These are phyloP conservation scores for Ctenosaura bakeri DNA, from an alignment of 2,797 vertebrate genomes.

Conservation along the genomic window DNA sequence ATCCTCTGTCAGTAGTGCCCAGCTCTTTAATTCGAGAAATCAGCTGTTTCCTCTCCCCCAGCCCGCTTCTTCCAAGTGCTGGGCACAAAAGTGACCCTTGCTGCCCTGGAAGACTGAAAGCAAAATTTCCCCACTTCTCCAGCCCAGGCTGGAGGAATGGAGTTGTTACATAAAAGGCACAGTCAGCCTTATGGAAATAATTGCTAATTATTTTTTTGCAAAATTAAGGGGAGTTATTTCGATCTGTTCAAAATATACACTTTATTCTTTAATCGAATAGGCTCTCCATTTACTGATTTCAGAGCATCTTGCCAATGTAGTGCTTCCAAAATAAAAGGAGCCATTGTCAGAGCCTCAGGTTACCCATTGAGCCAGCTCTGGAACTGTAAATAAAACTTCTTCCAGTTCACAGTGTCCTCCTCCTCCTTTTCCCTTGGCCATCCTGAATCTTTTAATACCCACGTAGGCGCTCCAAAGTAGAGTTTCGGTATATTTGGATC, in stretches of 20 bases:
- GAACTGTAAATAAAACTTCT: constrained; percentile 17
- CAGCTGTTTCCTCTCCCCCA: neutral
- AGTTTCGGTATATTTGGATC: neutral
- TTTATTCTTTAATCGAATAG: neutral
- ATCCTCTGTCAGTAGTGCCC: neutral
- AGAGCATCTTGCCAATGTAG: neutral
- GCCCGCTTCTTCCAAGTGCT: neutral
- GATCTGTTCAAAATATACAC: neutral
- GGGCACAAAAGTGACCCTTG: neutral
- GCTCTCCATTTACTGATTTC: neutral
- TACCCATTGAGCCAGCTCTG: neutral
- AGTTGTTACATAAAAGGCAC: neutral
- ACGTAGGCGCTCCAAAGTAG: neutral
- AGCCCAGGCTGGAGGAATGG: neutral
- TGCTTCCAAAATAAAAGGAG: constrained; percentile 9
- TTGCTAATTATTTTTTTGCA: neutral
- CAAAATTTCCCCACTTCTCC: neutral
- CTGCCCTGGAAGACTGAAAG: neutral
- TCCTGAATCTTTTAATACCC: constrained; percentile 1
- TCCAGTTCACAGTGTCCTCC: neutral
- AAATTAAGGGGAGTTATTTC: neutral
- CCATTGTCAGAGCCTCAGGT: neutral
- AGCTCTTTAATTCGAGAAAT: neutral
- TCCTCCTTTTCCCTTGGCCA: neutral
- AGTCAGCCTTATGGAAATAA: neutral